A percentile compares a stretch with the other conserved stretches of the same genome.
Conservation (phyloP, 2,797 vertebrate genomes). For the Molossus alvarezi region DNA sequence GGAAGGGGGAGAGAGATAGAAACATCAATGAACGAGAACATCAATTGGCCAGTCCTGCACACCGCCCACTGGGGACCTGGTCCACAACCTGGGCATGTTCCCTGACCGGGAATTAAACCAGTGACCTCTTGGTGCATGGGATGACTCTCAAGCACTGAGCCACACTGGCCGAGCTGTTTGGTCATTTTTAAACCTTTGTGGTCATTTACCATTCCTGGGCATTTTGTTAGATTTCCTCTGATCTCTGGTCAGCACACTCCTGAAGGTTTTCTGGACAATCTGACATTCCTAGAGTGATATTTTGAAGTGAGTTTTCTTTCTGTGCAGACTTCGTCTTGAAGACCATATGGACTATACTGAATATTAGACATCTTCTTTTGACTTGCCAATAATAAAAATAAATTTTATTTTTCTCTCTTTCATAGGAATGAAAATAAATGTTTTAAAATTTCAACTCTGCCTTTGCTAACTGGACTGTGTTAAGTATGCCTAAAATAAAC, state of each 20-base stretch:
- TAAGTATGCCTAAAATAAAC: background rate
- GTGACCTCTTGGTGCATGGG: no score
- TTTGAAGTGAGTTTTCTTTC: conserved; percentile 55
- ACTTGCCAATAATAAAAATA: conserved; percentile 5
- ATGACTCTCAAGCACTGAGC: no score
- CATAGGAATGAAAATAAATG: background rate
- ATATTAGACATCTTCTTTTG: background rate
- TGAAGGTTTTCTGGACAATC: conserved; percentile 17
- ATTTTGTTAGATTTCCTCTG: conserved; percentile 15
- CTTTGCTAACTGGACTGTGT: background rate
- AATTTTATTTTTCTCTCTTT: conserved; percentile 9
- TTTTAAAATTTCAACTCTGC: background rate
- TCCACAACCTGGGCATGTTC: no score
- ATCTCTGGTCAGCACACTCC: background rate
- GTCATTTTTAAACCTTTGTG: background rate
- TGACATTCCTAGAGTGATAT: background rate
- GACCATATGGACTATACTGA: background rate
- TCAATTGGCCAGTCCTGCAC: no score
- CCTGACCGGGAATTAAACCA: no score
- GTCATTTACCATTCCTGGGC: background rate
- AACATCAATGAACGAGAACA: no score
- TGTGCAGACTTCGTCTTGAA: background rate
- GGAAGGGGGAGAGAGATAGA: no score
- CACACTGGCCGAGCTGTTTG: background rate
- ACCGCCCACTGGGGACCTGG: no score